These are phyloP conservation scores for Scaptomyza hsui DNA, from an alignment of 1,140 invertebrate species.

Conservation along the genomic window DNA sequence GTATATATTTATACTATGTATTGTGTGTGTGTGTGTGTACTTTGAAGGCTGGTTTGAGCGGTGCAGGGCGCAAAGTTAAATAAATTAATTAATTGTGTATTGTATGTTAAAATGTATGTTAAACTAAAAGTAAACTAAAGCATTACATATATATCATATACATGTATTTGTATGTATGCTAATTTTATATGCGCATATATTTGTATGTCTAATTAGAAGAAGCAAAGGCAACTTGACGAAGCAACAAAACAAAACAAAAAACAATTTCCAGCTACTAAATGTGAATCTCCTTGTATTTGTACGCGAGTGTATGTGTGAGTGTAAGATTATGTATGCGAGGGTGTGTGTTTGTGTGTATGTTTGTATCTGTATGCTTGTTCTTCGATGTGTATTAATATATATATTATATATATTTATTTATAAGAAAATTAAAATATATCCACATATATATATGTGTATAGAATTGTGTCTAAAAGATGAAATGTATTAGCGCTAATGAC, in stretches of 20 bases:
- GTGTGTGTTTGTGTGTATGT: not conserved
- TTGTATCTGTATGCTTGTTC: conserved; percentile 25
- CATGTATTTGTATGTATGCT: conserved; percentile 9
- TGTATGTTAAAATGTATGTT: conserved; percentile 44
- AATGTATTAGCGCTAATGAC: conserved; percentile 43
- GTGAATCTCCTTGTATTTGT: conserved; percentile 57
- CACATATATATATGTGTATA: conserved; percentile 12
- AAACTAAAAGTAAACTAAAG: conserved; percentile 22
- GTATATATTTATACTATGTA: conserved; percentile 5
- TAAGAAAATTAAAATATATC: conserved; percentile 17
- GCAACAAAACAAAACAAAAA: conserved; percentile 18
- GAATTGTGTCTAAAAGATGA: conserved; percentile 51
- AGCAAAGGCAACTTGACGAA: too few relatives aligned
- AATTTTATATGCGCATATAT: conserved; percentile 20
- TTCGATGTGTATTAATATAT: conserved; percentile 36
- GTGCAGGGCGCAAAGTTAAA: conserved; percentile 25
- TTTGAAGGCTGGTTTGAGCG: conserved; percentile 22
- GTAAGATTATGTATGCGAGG: not conserved
- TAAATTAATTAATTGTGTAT: conserved; percentile 48
- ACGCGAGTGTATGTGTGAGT: conserved; percentile 15
- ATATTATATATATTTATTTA: too few relatives aligned
- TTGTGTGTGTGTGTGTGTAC: conserved; percentile 24
- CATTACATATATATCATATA: conserved; percentile 21
- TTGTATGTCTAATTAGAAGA: conserved; percentile 46
- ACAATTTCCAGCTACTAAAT: conserved; percentile 64